Evolutionary conservation across 2,888 invertebrate genomes (phyloP).

Genomic region (Mimas tiliae): DNA sequence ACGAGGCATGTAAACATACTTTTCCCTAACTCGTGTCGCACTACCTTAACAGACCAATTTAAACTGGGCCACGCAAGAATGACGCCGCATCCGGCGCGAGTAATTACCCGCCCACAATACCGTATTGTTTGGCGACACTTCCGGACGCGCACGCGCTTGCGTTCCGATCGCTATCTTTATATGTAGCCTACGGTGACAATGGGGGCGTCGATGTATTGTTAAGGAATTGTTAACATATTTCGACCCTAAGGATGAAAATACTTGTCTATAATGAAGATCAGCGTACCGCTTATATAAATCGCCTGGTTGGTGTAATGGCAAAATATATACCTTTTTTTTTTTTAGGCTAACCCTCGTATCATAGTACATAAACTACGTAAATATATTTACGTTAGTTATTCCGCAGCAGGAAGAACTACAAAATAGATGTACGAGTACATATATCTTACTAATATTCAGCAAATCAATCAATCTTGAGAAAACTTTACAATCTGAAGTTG

Average conservation of each 20-base stretch:
- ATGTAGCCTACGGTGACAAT: conserved; percentile 16
- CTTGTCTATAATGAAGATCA: background rate
- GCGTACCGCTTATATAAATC: background rate
- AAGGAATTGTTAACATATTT: background rate
- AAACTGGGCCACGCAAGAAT: conserved; percentile 52
- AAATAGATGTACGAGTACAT: no score
- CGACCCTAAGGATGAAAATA: background rate
- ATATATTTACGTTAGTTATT: no score
- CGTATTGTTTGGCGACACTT: conserved; percentile 73
- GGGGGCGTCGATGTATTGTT: background rate
- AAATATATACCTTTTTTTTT: no score
- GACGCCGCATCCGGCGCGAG: conserved; percentile 58
- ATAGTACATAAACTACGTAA: no score
- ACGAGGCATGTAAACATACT: no score
- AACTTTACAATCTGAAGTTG: no score
- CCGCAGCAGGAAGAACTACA: no score
- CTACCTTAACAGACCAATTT: conserved; percentile 26
- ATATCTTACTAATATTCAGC: no score
- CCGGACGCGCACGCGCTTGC: conserved; percentile 61
- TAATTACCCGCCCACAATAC: conserved; percentile 73
- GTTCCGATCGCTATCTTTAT: conserved; percentile 27
- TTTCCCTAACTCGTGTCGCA: background rate
- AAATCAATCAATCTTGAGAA: no score
- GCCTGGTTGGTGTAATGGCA: no score
- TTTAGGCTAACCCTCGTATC: no score